Percentiles rank a stretch among this genome's conserved stretches.
Conservation (phyloP, 92 coral and sea anemone genomes). For the Virgularia gustaviana region DNA sequence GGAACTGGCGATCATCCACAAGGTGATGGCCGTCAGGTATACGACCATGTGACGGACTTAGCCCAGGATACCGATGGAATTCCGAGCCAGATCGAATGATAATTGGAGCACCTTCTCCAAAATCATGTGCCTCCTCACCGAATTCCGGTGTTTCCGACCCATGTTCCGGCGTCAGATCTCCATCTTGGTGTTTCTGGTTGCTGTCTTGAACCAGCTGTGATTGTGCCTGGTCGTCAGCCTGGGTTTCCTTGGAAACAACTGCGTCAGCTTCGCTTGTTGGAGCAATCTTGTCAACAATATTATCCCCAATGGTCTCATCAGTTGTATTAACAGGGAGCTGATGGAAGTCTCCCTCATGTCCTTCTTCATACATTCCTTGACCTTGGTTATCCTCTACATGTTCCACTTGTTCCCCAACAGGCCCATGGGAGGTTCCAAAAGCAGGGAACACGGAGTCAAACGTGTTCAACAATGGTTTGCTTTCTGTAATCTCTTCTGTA, state of each 20-base stretch:
- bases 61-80: neutral
- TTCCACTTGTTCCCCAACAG: neutral
- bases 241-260: neutral
- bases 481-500: slow-evolving; percentile 41
- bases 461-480: slow-evolving; percentile 65
- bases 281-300: slow-evolving; percentile 1
- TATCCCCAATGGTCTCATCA: neutral
- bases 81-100: slow-evolving; percentile 12
- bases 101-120: slow-evolving; percentile 11
- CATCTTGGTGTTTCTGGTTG: slow-evolving; percentile 18
- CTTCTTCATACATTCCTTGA: slow-evolving; percentile 41
- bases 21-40: neutral
- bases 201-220: neutral
- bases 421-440: neutral
- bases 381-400: slow-evolving; percentile 9
- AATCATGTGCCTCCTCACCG: slow-evolving; percentile 7
- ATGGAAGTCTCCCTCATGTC: slow-evolving; percentile 20
- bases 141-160: slow-evolving; percentile 26
- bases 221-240: neutral
- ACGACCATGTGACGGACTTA: neutral
- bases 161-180: slow-evolving; percentile 12
- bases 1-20: neutral
- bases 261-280: neutral
- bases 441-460: slow-evolving; percentile 85
- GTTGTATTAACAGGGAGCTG: slow-evolving; percentile 11